Conservation (phyloP, 2,888 invertebrate species). For the Rhagonycha fulva region DNA sequence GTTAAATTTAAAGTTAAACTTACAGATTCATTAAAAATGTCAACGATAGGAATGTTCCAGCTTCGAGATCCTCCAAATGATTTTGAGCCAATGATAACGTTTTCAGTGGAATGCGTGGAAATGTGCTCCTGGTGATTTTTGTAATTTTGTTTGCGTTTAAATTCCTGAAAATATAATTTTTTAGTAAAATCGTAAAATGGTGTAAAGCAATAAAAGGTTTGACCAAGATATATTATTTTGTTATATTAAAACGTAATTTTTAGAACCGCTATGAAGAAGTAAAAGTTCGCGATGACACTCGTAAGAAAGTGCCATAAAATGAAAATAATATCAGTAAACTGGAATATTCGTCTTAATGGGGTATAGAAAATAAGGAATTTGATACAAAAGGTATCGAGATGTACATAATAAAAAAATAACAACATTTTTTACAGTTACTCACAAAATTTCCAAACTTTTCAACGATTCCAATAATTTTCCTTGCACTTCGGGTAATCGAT, state of each 20-base stretch:
- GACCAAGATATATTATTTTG: background rate
- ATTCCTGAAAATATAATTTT: constrained; percentile 40
- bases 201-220: background rate
- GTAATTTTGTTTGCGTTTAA: constrained; percentile 55
- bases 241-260: background rate
- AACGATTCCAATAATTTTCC: constrained; percentile 52
- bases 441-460: constrained; percentile 55
- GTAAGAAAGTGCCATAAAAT: constrained; percentile 1
- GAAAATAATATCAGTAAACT: constrained; percentile 1
- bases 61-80: constrained; percentile 49
- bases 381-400: background rate
- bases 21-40: constrained; percentile 55
- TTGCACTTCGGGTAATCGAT: constrained; percentile 53
- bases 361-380: background rate
- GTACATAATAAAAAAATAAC: background rate
- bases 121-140: constrained; percentile 46
- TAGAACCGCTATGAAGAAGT: background rate
- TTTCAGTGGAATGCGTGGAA: constrained; percentile 52
- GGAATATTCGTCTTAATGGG: constrained; percentile 2
- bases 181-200: background rate
- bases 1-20: constrained; percentile 45
- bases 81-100: constrained; percentile 59
- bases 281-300: background rate
- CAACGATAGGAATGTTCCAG: constrained; percentile 51
- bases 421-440: constrained; percentile 39